Percentiles rank a stretch among this genome's conserved stretches.
These are phyloP conservation scores for Numenius arquata DNA, from an alignment of 2,113 vertebrate species.

Conservation along the genomic window DNA sequence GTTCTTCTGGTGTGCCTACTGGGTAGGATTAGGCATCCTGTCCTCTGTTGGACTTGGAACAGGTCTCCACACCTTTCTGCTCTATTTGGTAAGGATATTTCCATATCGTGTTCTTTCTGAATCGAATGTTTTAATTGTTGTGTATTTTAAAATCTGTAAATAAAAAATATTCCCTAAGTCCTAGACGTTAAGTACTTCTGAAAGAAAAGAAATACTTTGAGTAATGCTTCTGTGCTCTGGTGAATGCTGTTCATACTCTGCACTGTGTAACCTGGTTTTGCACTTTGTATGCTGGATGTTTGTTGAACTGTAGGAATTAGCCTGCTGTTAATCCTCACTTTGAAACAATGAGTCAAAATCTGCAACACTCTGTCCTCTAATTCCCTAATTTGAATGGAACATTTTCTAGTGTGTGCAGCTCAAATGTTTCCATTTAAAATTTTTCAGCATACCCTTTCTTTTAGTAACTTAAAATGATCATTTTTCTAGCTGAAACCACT, in stretches of 20 bases:
- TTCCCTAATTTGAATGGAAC: not conserved
- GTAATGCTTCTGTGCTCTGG: not conserved
- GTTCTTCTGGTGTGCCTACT: slow-evolving; percentile 88
- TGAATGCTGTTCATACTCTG: not conserved
- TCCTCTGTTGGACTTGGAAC: slow-evolving; percentile 89
- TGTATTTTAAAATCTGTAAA: not conserved
- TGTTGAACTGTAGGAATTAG: not conserved
- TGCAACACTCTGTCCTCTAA: not conserved
- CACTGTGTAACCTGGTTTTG: not conserved
- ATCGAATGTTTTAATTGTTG: not conserved
- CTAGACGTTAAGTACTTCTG: not conserved
- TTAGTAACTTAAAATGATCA: not conserved
- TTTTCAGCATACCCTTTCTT: not conserved
- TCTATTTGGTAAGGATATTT: slow-evolving; percentile 86
- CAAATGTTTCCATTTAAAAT: not conserved
- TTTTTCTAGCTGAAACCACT: not conserved
- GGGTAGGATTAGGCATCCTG: slow-evolving; percentile 87
- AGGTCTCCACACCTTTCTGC: slow-evolving; percentile 87
- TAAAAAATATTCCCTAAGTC: not conserved
- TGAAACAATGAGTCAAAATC: not conserved
- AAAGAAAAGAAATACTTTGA: not conserved
- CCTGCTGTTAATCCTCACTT: not conserved
- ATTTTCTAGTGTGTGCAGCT: not conserved
- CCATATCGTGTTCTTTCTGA: not conserved
- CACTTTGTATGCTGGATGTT: not conserved